Evolutionary conservation across 2,888 invertebrate species (phyloP).

Genomic region (Rhingia campestris): DNA sequence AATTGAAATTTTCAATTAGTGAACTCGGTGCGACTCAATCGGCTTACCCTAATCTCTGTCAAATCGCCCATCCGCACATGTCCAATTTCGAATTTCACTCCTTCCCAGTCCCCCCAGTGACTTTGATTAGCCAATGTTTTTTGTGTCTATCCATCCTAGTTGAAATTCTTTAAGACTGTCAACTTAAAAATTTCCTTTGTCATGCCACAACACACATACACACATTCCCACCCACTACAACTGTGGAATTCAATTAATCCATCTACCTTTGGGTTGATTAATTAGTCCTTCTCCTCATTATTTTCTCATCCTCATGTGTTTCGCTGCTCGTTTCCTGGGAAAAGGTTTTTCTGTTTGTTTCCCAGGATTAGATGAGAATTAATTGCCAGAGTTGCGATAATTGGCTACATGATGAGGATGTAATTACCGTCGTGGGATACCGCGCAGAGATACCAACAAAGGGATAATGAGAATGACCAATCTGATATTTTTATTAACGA

Average conservation of each 20-base stretch:
- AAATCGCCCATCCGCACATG: no score
- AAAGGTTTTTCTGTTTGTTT: neutral
- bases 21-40: no score
- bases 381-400: slow-evolving; percentile 51
- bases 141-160: no score
- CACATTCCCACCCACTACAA: slow-evolving; percentile 14
- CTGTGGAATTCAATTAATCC: slow-evolving; percentile 64
- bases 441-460: neutral
- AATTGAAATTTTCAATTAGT: no score
- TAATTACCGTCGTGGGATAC: slow-evolving; percentile 32
- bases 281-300: slow-evolving; percentile 40
- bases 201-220: slow-evolving; percentile 28
- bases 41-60: no score
- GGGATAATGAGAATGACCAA: neutral
- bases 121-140: no score
- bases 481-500: slow-evolving; percentile 31
- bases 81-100: no score
- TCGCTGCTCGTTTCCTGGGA: neutral
- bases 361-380: slow-evolving; percentile 35
- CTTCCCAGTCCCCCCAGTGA: no score
- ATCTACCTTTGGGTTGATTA: slow-evolving; percentile 59
- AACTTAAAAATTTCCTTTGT: slow-evolving; percentile 63
- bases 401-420: slow-evolving; percentile 54
- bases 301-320: neutral
- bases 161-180: slow-evolving; percentile 38